These are phyloP conservation scores for Tragulus kanchil DNA, from an alignment of 2,113 vertebrate genomes.

Conservation along the genomic window DNA sequence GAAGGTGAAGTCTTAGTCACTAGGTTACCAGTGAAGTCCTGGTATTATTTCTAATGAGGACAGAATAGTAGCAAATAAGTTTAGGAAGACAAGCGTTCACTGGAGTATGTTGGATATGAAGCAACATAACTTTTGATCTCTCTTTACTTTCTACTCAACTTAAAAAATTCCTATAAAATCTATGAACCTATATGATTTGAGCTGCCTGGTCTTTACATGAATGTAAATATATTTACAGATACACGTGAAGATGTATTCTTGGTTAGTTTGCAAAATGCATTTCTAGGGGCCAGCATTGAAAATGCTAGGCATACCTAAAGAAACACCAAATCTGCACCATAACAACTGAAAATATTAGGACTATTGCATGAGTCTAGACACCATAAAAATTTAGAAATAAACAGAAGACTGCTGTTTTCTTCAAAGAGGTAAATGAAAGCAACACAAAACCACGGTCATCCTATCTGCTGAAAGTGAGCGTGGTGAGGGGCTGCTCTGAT, in stretches of 20 bases:
- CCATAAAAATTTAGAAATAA: slow-evolving; percentile 69
- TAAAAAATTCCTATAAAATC: slow-evolving; percentile 40
- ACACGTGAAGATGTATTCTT: slow-evolving; percentile 40
- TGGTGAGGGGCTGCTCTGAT: slow-evolving; percentile 33
- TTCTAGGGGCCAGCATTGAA: slow-evolving; percentile 35
- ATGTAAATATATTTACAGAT: slow-evolving; percentile 7
- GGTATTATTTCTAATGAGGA: neutral
- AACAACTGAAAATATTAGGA: slow-evolving; percentile 51
- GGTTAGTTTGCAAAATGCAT: slow-evolving; percentile 60
- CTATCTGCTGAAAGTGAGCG: neutral
- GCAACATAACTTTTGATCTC: neutral
- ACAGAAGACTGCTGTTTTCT: no score
- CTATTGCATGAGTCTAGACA: slow-evolving; percentile 68
- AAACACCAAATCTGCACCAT: slow-evolving; percentile 43
- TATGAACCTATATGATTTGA: slow-evolving; percentile 50
- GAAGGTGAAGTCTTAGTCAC: neutral
- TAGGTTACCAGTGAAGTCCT: neutral
- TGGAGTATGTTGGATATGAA: slow-evolving; percentile 36
- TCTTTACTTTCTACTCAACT: slow-evolving; percentile 63
- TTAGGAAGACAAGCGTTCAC: neutral
- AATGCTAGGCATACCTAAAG: slow-evolving; percentile 46
- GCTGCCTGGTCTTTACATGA: slow-evolving; percentile 17
- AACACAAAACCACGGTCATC: slow-evolving; percentile 8
- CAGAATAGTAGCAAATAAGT: neutral
- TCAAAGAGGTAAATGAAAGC: no score